These are phyloP conservation scores for Pherbina coryleti DNA, from an alignment of 2,888 invertebrate genomes.

Conservation along the genomic window DNA sequence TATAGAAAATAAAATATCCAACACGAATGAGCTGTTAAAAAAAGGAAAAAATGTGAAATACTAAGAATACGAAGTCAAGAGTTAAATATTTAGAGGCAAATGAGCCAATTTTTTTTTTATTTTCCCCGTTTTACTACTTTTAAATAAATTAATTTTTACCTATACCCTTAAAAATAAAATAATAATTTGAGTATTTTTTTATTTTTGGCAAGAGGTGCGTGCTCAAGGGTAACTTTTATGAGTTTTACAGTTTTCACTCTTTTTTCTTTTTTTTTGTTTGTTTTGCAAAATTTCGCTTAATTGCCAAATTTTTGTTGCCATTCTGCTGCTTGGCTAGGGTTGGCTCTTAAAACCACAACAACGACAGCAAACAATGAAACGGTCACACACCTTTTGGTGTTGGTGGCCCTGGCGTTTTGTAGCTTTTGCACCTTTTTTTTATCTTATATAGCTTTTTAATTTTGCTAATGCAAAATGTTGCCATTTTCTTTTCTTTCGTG, in stretches of 20 bases:
- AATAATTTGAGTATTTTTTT: not conserved
- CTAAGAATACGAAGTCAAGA: too few species aligned
- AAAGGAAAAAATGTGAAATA: too few species aligned
- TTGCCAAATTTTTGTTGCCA: constrained; percentile 51
- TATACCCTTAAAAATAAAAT: not conserved
- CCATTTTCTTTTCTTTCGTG: not conserved
- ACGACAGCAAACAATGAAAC: constrained; percentile 53
- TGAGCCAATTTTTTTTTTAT: too few species aligned
- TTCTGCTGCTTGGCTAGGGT: constrained; percentile 6
- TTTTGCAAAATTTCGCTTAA: constrained; percentile 45
- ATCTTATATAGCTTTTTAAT: constrained; percentile 24
- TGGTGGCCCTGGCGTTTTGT: constrained; percentile 40
- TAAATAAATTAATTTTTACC: constrained; percentile 3
- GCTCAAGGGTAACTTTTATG: constrained; percentile 21
- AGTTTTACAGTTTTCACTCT: not conserved
- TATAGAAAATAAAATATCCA: too few species aligned
- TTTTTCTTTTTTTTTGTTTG: not conserved
- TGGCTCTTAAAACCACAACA: constrained; percentile 55
- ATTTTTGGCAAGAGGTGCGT: constrained; percentile 21
- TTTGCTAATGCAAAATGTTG: constrained; percentile 29
- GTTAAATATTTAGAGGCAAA: too few species aligned
- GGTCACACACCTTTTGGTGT: constrained; percentile 61
- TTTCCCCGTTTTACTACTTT: not conserved
- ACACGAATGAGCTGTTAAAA: too few species aligned
- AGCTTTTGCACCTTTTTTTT: constrained; percentile 42